Percentiles rank a stretch among this genome's conserved stretches.
phyloP scores from a whole-genome alignment of 2,113 vertebrate genomes.

The Ammodytes dubius region DNA sequence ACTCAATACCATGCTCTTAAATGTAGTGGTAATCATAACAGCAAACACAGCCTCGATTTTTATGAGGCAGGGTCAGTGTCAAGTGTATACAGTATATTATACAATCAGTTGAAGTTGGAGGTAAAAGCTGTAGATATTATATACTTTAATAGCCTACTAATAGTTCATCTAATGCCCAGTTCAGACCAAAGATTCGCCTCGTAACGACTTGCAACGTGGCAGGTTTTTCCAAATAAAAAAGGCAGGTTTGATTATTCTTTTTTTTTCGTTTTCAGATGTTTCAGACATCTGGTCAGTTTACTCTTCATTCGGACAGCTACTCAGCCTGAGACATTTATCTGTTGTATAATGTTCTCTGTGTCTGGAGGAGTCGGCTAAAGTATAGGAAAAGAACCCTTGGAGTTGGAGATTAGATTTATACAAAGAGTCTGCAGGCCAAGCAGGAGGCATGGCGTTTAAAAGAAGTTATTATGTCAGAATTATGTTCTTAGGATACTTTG shows the following conservation, averaged over 20 bases:
- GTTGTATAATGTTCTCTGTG: background rate
- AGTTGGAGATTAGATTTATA: background rate
- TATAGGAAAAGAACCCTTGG: background rate
- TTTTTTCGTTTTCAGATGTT: background rate
- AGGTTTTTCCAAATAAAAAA: too few species aligned
- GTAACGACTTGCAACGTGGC: too few species aligned
- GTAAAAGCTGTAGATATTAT: background rate
- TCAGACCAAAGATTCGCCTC: too few species aligned
- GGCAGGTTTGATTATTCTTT: too few species aligned
- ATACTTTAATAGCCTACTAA: too few species aligned
- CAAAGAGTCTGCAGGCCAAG: background rate
- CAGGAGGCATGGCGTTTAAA: background rate
- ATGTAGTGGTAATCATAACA: background rate
- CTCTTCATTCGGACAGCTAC: background rate
- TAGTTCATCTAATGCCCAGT: too few species aligned
- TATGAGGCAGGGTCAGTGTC: too few species aligned
- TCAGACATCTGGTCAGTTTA: background rate
- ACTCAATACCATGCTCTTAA: background rate
- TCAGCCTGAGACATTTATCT: background rate
- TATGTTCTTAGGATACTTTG: background rate
- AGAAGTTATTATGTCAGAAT: background rate
- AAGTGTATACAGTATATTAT: too few species aligned
- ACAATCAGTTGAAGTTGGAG: background rate
- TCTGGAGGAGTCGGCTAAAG: background rate
- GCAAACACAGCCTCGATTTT: too few species aligned